These are phyloP conservation scores for Chlorodrepanis virens DNA, from an alignment of 2,113 vertebrate genomes.

Conservation along the genomic window DNA sequence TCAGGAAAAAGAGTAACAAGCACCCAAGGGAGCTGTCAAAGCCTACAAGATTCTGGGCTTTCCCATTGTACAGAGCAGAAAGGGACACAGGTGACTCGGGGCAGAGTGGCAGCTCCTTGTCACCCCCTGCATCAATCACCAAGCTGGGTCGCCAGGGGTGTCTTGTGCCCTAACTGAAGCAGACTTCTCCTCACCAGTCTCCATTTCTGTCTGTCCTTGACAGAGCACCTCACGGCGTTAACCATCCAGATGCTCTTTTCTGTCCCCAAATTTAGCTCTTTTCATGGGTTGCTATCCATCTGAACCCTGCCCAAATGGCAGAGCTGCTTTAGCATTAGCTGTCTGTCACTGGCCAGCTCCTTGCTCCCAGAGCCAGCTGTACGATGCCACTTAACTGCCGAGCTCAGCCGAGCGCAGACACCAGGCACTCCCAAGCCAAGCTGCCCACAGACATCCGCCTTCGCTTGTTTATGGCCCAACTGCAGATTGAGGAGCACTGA, in stretches of 20 bases:
- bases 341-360: neutral
- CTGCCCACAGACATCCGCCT: neutral
- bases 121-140: fast-evolving
- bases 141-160: fast-evolving
- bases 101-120: neutral
- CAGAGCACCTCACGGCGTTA: neutral
- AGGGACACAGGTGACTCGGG: fast-evolving
- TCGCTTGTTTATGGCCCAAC: neutral
- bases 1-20: neutral
- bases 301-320: slow-evolving; percentile 34
- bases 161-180: neutral
- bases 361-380: slow-evolving; percentile 25
- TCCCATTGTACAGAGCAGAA: neutral
- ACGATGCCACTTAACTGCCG: neutral
- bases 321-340: neutral
- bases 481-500: neutral
- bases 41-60: neutral
- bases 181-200: neutral
- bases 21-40: neutral
- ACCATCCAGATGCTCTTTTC: neutral
- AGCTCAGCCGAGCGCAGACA: neutral
- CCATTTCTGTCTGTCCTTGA: neutral
- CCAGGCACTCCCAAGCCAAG: slow-evolving; percentile 26
- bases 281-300: neutral
- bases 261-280: neutral